These are phyloP conservation scores for Drosophila colorata DNA, from an alignment of 2,888 invertebrate species.

Conservation along the genomic window DNA sequence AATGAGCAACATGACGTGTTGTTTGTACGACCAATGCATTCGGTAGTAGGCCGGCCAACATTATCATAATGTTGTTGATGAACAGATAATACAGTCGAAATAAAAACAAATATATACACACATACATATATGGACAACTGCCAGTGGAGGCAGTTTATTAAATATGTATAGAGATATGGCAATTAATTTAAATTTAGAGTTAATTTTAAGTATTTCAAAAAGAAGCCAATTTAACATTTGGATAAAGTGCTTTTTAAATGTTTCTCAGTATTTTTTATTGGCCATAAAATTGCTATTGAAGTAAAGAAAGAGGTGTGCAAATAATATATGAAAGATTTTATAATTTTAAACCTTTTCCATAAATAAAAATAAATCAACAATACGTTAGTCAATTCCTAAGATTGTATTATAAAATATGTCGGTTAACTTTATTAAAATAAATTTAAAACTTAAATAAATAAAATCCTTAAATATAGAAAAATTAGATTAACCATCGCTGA, in stretches of 20 bases:
- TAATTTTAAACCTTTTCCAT: no score
- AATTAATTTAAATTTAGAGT: slow-evolving; percentile 41
- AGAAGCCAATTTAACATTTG: not conserved
- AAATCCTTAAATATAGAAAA: no score
- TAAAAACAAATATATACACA: not conserved
- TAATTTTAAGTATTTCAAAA: slow-evolving; percentile 8
- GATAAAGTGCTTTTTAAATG: not conserved
- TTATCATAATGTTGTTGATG: slow-evolving; percentile 52
- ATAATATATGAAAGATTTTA: no score
- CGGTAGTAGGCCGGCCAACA: slow-evolving; percentile 15
- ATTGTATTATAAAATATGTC: no score
- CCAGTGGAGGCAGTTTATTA: slow-evolving; percentile 23
- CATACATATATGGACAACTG: not conserved
- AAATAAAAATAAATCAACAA: no score
- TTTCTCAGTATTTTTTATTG: not conserved
- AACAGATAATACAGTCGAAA: slow-evolving; percentile 46
- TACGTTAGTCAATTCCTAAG: no score
- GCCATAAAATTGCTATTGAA: not conserved
- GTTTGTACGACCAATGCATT: slow-evolving; percentile 40
- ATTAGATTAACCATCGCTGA: no score
- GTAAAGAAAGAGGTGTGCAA: no score
- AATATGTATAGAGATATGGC: slow-evolving; percentile 28
- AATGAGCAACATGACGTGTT: slow-evolving; percentile 73
- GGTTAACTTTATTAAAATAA: no score
- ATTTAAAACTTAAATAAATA: no score